Conservation (phyloP, 2,888 invertebrate species). For the Andrena bucephala region DNA sequence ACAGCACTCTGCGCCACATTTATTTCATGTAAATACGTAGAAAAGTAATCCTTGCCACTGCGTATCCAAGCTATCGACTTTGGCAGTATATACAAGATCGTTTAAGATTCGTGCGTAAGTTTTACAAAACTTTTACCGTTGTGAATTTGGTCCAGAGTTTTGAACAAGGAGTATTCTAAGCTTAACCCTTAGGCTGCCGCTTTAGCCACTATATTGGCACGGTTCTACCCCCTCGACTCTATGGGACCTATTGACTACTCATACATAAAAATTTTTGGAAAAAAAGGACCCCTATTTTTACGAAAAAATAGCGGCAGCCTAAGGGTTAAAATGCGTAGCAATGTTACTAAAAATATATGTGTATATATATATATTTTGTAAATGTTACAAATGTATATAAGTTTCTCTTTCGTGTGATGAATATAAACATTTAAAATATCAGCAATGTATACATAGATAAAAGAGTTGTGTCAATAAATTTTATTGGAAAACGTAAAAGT, state of each 20-base stretch:
- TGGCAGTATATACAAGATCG: conserved; percentile 62
- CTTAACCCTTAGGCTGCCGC: no score
- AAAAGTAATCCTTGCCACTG: conserved; percentile 50
- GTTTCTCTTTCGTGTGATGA: conserved; percentile 16
- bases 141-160: conserved; percentile 55
- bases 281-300: no score
- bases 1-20: conserved; percentile 34
- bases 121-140: conserved; percentile 38
- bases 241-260: no score
- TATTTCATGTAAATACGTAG: conserved; percentile 57
- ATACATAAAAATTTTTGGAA: no score
- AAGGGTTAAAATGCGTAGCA: conserved; percentile 39
- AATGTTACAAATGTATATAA: conserved; percentile 35
- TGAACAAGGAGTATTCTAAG: conserved; percentile 43
- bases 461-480: not conserved
- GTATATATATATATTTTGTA: conserved; percentile 26
- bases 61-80: conserved; percentile 35
- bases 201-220: no score
- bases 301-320: no score
- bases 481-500: not conserved
- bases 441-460: not conserved
- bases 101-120: conserved; percentile 23
- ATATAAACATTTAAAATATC: conserved; percentile 38
- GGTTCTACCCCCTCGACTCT: no score
- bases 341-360: conserved; percentile 64